A percentile compares a stretch with the other conserved stretches of the same genome.
phyloP scores from a whole-genome alignment of 2,797 vertebrate species.

The Tauraco hartlaubi region DNA sequence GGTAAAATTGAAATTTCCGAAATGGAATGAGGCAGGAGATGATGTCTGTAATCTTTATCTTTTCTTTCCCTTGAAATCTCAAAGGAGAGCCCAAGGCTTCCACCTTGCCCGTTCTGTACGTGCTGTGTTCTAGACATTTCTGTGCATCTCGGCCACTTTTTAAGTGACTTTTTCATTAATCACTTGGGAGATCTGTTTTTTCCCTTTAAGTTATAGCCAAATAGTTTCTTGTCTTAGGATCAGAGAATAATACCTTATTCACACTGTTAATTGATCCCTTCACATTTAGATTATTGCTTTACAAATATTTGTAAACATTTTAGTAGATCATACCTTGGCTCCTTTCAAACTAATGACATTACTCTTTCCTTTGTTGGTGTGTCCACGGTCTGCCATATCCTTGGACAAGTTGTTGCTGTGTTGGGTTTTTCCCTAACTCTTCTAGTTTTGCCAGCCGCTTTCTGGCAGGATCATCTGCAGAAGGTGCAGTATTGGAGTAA shows the following conservation, averaged over 20 bases:
- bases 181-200: not conserved
- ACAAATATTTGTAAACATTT: not conserved
- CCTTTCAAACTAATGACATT: not conserved
- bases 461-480: not conserved
- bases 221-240: not conserved
- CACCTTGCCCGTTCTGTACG: not conserved
- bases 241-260: not conserved
- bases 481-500: not conserved
- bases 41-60: not conserved
- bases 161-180: not conserved
- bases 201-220: not conserved
- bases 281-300: not conserved
- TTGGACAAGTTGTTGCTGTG: not conserved
- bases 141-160: not conserved
- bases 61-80: not conserved
- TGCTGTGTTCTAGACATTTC: not conserved
- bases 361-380: not conserved
- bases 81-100: not conserved
- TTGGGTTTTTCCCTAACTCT: not conserved
- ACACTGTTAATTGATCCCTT: not conserved
- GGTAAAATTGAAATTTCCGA: not conserved
- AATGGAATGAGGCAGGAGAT: not conserved
- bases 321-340: not conserved
- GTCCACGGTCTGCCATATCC: not conserved
- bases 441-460: not conserved